Conservation (phyloP, 92 coral and sea anemone species). For the Isaurus tuberculatus region DNA sequence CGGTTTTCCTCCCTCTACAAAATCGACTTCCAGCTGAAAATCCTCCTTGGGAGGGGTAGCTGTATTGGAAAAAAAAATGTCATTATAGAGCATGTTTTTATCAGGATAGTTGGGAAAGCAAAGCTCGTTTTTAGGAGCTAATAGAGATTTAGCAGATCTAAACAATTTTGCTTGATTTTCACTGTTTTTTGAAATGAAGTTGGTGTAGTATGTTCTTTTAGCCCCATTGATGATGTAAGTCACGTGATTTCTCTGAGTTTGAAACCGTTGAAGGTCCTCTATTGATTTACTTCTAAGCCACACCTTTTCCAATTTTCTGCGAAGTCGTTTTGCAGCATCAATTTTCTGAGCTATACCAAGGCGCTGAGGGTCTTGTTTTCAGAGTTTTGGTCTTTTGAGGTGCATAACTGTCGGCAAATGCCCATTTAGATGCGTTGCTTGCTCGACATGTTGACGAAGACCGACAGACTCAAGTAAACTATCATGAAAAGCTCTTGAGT, state of each 20-base stretch:
- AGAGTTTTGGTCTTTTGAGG: constrained; percentile 19
- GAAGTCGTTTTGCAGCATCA: constrained; percentile 1
- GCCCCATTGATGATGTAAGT: constrained; percentile 17
- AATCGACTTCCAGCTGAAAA: no score
- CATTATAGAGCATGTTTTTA: constrained; percentile 19
- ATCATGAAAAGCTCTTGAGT: constrained; percentile 31
- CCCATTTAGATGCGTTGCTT: constrained; percentile 55
- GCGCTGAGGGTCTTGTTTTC: constrained; percentile 7
- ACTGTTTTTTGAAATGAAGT: background rate
- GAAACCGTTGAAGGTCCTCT: constrained; percentile 14
- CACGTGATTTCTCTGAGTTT: constrained; percentile 12
- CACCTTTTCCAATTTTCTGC: constrained; percentile 13
- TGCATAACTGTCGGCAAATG: constrained; percentile 39
- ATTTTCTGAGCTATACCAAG: constrained; percentile 15
- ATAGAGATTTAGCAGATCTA: constrained; percentile 22
- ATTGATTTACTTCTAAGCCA: constrained; percentile 18
- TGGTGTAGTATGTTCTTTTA: constrained; percentile 21
- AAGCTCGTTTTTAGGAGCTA: constrained; percentile 8
- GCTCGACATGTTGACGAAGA: constrained; percentile 50
- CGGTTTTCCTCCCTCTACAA: no score
- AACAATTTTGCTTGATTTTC: constrained; percentile 9
- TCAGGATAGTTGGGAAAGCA: constrained; percentile 15
- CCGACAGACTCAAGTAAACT: constrained; percentile 48
- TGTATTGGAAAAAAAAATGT: no score
- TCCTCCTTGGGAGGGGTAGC: no score